Percentiles rank a stretch among this genome's conserved stretches.
phyloP scores from a whole-genome alignment of 2,888 invertebrate genomes.

The Drosophila formosana region DNA sequence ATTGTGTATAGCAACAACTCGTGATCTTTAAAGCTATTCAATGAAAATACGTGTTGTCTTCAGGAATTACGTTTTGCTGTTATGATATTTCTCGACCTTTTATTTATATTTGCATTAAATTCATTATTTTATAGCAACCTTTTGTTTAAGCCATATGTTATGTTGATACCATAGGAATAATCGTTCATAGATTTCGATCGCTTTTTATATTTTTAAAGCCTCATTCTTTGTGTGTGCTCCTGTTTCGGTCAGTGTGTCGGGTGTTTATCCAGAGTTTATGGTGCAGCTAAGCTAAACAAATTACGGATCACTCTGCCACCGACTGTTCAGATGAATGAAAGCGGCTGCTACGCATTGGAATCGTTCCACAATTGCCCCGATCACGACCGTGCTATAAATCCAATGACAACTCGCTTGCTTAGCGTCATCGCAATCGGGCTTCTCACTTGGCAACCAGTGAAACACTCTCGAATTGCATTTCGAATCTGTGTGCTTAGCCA shows the following conservation, averaged over 20 bases:
- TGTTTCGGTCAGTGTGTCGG: constrained; percentile 26
- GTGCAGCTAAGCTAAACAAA: constrained; percentile 19
- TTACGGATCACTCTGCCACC: constrained; percentile 42
- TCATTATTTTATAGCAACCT: no score
- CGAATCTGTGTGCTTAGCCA: constrained; percentile 11
- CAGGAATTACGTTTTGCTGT: no score
- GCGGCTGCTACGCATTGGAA: constrained; percentile 3
- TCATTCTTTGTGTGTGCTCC: background rate
- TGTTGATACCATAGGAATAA: no score
- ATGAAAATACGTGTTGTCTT: no score
- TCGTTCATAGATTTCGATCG: no score
- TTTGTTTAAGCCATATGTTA: no score
- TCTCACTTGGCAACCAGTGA: constrained; percentile 26
- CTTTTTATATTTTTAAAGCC: background rate
- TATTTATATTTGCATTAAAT: no score
- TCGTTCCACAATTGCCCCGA: constrained; percentile 9
- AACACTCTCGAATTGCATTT: background rate
- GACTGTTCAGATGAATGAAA: constrained; percentile 35
- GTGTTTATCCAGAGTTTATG: constrained; percentile 22
- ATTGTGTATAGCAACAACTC: no score
- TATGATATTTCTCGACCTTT: no score
- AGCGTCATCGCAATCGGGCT: background rate
- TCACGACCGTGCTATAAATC: constrained; percentile 40
- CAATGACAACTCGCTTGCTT: constrained; percentile 35
- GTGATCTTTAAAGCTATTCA: no score